These are phyloP conservation scores for Heliconius himera DNA, from an alignment of 1,140 invertebrate species.

Conservation along the genomic window DNA sequence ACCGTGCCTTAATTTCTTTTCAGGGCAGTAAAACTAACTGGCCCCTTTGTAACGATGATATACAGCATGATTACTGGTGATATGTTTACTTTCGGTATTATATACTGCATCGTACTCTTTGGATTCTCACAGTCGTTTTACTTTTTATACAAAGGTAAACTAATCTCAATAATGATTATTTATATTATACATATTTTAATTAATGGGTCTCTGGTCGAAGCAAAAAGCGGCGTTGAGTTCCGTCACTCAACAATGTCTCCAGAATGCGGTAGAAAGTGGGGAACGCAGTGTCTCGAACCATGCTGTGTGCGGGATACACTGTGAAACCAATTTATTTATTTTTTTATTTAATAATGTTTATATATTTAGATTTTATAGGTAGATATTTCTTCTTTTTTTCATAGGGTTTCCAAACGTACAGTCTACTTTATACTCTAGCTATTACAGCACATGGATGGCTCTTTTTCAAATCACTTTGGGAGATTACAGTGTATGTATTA, in stretches of 20 bases:
- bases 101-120: conserved; percentile 95
- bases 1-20: not conserved
- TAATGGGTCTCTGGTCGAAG: not conserved
- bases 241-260: no score
- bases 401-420: conserved; percentile 90
- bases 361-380: no score
- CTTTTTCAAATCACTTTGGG: conserved; percentile 98
- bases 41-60: conserved; percentile 99
- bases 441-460: conserved; percentile 97
- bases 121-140: conserved; percentile 98
- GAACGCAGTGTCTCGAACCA: no score
- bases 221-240: no score
- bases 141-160: conserved; percentile 92
- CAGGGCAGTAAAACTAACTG: conserved; percentile 95
- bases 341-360: not conserved
- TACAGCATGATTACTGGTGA: conserved; percentile 99
- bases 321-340: not conserved
- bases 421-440: conserved; percentile 90
- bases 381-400: conserved; percentile 31
- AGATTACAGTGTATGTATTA: conserved; percentile 94
- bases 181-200: not conserved
- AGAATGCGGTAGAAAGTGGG: no score
- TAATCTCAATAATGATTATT: not conserved
- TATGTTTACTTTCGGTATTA: conserved; percentile 98
- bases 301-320: no score